Percentiles rank a stretch among this genome's conserved stretches.
Evolutionary conservation across 2,888 invertebrate species (phyloP).

Genomic region (Aromia moschata): DNA sequence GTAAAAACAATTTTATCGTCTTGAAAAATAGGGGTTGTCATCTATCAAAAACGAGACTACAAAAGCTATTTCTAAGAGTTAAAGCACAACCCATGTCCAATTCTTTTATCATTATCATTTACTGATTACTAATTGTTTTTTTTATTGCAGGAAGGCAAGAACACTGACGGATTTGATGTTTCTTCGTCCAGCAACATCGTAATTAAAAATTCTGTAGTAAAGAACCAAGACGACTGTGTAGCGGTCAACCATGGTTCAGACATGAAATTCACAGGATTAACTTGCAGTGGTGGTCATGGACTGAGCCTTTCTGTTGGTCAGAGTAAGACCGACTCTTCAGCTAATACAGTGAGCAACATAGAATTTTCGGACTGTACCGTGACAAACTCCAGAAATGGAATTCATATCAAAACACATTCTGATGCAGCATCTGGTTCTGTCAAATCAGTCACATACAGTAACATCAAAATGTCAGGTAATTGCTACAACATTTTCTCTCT

Average conservation of each 20-base stretch:
- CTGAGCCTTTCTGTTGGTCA: conserved; percentile 41
- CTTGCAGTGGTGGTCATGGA: conserved; percentile 43
- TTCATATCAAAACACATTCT: conserved; percentile 42
- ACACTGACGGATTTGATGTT: conserved; percentile 44
- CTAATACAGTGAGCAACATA: conserved; percentile 33
- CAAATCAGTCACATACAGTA: conserved; percentile 34
- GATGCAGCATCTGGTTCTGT: conserved; percentile 35
- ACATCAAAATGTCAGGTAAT: conserved; percentile 38
- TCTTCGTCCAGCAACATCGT: conserved; percentile 29
- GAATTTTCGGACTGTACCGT: conserved; percentile 30
- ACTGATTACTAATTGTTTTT: no score
- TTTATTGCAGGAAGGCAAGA: conserved; percentile 6
- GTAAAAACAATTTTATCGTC: no score
- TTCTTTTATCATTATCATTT: no score
- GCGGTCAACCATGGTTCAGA: conserved; percentile 38
- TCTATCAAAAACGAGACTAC: no score
- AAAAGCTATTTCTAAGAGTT: no score
- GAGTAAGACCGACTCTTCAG: conserved; percentile 24
- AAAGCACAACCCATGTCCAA: no score
- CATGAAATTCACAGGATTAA: conserved; percentile 33
- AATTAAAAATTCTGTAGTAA: conserved; percentile 37
- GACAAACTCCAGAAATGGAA: conserved; percentile 32
- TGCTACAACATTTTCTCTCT: no score
- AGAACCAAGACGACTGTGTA: conserved; percentile 46
- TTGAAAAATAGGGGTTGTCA: no score